These are phyloP conservation scores for Tolypeutes matacus DNA, from an alignment of 2,797 vertebrate species.

Conservation along the genomic window DNA sequence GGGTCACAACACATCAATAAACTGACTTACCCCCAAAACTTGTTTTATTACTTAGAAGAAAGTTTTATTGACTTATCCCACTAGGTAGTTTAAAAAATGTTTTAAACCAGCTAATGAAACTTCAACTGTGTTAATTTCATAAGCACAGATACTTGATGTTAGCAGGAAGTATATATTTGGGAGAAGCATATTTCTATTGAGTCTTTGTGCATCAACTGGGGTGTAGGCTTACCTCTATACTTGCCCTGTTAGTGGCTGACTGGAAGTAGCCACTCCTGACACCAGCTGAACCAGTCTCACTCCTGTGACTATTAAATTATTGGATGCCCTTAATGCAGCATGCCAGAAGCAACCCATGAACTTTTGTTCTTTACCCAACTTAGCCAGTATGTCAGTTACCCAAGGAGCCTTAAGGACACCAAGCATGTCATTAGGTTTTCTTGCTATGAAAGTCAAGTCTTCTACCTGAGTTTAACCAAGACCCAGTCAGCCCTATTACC, in stretches of 20 bases:
- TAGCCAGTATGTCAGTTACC: background rate
- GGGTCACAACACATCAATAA: slow-evolving; percentile 67
- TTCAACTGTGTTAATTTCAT: background rate
- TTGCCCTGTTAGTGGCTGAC: background rate
- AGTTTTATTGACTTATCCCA: background rate
- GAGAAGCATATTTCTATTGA: background rate
- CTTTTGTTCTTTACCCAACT: background rate
- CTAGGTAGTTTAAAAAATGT: background rate
- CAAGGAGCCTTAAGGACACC: background rate
- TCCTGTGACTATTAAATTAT: background rate
- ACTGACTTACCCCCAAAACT: slow-evolving; percentile 56
- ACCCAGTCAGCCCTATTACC: background rate
- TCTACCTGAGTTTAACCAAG: background rate
- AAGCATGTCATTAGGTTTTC: background rate
- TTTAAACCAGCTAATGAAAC: background rate
- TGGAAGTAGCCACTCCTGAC: background rate
- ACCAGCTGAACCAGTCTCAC: background rate
- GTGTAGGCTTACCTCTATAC: background rate
- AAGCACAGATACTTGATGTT: background rate
- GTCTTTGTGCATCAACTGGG: background rate
- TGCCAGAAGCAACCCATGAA: background rate
- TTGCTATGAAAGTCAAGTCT: background rate
- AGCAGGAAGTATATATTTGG: no score
- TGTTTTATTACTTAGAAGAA: slow-evolving; percentile 66
- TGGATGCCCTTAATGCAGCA: background rate